Conservation (phyloP, 2,113 vertebrate species). For the Melierax canorus region DNA sequence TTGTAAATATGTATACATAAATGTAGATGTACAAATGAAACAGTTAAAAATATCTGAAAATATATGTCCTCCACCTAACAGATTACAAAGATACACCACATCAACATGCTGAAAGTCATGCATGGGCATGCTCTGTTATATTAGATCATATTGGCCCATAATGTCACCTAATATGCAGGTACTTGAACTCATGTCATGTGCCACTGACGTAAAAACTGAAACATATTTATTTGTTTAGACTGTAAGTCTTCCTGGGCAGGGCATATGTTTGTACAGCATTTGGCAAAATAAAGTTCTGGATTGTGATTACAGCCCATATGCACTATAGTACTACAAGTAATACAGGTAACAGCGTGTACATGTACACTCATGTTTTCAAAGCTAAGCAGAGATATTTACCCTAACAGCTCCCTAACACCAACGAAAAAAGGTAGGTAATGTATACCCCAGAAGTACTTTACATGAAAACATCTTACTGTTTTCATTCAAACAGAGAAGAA, state of each 20-base stretch:
- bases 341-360: background rate
- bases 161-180: background rate
- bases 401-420: background rate
- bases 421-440: background rate
- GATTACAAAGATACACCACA: background rate
- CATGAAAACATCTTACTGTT: background rate
- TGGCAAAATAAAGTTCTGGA: constrained; percentile 5
- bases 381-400: background rate
- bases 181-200: background rate
- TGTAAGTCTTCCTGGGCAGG: background rate
- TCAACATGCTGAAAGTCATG: background rate
- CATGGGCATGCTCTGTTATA: background rate
- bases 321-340: background rate
- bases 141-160: background rate
- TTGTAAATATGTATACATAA: background rate
- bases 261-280: background rate
- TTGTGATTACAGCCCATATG: background rate
- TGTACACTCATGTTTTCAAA: background rate
- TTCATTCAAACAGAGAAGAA: background rate
- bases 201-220: background rate
- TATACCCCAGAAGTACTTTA: background rate
- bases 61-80: background rate
- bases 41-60: background rate
- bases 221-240: constrained; percentile 16
- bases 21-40: background rate